Percentiles rank a stretch among this genome's conserved stretches.
Evolutionary conservation across 2,113 vertebrate species (phyloP).

Genomic region (Vombatus ursinus): DNA sequence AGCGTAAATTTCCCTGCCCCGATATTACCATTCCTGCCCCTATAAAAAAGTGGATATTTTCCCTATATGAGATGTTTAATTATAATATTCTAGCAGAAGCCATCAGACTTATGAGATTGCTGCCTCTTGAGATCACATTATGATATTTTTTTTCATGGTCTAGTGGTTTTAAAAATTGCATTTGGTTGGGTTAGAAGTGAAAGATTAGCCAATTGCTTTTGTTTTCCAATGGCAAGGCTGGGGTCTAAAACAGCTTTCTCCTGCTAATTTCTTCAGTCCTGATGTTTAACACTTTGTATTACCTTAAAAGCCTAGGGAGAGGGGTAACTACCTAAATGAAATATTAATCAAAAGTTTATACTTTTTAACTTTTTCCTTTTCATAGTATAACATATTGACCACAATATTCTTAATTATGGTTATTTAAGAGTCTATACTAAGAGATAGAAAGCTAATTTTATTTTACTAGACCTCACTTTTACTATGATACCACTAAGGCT

Average conservation of each 20-base stretch:
- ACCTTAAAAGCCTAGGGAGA: background rate
- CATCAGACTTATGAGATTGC: background rate
- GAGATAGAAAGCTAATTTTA: background rate
- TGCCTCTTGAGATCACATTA: background rate
- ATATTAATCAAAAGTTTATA: background rate
- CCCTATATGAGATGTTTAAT: background rate
- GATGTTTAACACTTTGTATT: background rate
- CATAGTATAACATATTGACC: background rate
- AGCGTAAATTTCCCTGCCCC: background rate
- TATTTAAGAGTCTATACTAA: background rate
- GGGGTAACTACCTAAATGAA: background rate
- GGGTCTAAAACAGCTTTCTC: background rate
- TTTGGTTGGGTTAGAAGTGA: conserved; percentile 15
- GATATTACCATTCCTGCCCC: no score
- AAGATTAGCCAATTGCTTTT: background rate
- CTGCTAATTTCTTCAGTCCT: background rate
- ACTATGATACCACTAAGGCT: background rate
- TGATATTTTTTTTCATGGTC: background rate
- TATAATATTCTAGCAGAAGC: background rate
- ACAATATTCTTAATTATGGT: background rate
- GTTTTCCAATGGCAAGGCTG: background rate
- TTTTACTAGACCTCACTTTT: background rate
- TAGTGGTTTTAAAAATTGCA: conserved; percentile 16
- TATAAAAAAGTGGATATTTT: background rate
- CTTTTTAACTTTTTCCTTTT: conserved; percentile 7